These are phyloP conservation scores for Ceraclea dissimilis DNA, from an alignment of 2,888 invertebrate species.

Conservation along the genomic window DNA sequence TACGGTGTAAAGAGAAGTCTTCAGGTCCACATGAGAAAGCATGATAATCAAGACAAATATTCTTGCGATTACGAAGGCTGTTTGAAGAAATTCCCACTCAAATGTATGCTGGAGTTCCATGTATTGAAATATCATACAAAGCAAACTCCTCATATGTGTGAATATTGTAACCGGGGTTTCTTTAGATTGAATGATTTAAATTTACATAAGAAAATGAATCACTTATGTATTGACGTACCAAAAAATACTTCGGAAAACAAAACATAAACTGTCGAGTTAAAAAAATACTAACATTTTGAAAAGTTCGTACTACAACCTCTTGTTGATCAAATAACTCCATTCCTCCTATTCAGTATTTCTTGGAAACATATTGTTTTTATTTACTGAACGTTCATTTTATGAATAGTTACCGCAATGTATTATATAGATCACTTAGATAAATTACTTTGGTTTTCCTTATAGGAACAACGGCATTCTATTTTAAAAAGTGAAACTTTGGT, in stretches of 20 bases:
- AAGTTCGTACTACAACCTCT: no score
- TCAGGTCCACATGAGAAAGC: constrained; percentile 40
- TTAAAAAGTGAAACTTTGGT: no score
- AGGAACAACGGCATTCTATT: no score
- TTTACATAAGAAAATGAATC: constrained; percentile 31
- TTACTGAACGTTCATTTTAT: no score
- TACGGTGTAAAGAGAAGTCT: constrained; percentile 38
- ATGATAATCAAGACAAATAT: constrained; percentile 40
- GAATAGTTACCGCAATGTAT: no score
- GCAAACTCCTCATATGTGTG: constrained; percentile 41
- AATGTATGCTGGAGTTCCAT: constrained; percentile 43
- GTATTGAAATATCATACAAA: constrained; percentile 42
- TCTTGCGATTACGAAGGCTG: constrained; percentile 43
- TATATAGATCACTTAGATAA: no score
- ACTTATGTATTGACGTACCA: constrained; percentile 17
- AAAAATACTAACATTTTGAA: no score
- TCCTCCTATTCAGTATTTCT: no score
- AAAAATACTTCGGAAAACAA: constrained; percentile 31
- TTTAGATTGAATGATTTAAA: constrained; percentile 41
- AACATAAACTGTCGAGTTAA: neutral
- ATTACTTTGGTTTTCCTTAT: no score
- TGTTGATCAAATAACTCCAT: no score
- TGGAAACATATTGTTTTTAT: no score
- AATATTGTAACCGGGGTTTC: constrained; percentile 41
- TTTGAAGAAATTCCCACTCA: constrained; percentile 38